phyloP scores from a whole-genome alignment of 2,797 vertebrate species.

The Tapirus indicus region DNA sequence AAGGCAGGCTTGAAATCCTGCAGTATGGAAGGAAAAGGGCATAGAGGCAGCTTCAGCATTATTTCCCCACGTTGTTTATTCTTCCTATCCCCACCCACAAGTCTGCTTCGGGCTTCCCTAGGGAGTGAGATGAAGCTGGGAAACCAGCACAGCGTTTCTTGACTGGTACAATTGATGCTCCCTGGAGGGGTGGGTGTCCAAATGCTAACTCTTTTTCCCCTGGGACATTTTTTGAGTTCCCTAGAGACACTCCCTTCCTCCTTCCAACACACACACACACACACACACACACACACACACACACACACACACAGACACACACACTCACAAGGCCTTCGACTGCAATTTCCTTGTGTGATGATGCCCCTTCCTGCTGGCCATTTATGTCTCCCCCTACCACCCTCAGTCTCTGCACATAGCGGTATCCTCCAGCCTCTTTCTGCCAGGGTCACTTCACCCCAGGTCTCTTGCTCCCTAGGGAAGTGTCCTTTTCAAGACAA shows the following conservation, averaged over 20 bases:
- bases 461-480: too few relatives aligned
- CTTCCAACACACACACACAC: neutral
- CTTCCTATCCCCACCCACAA: neutral
- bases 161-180: neutral
- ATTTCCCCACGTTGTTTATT: neutral
- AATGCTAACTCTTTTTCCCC: neutral
- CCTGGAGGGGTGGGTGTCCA: neutral
- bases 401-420: neutral
- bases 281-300: too few relatives aligned
- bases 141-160: neutral
- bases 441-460: neutral
- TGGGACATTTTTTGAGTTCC: neutral
- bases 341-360: neutral
- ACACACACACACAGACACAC: too few relatives aligned
- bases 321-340: neutral
- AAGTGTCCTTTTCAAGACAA: neutral
- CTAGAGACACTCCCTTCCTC: neutral
- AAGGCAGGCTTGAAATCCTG: neutral
- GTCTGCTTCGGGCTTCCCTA: neutral
- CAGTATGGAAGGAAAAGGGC: neutral
- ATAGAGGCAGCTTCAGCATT: neutral
- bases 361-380: neutral
- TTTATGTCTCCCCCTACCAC: neutral
- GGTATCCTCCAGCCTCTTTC: neutral
- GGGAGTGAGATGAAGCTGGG: neutral